phyloP scores from a whole-genome alignment of 2,888 invertebrate genomes.

The Epinotia ramella region DNA sequence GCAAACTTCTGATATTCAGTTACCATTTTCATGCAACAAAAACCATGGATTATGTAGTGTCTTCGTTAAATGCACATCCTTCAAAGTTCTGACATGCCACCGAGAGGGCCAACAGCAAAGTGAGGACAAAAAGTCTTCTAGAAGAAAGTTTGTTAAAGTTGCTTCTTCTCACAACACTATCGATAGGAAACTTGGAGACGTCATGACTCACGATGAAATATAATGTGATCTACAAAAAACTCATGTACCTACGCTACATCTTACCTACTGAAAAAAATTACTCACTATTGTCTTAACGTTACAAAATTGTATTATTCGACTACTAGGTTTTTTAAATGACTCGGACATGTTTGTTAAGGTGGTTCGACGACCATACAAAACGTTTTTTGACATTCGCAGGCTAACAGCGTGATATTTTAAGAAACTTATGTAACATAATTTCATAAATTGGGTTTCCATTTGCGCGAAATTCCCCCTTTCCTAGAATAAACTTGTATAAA shows the following conservation, averaged over 20 bases:
- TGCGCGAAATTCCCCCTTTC: too few species aligned
- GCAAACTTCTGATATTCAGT: not conserved
- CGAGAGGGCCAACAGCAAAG: constrained; percentile 13
- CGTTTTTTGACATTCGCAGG: too few species aligned
- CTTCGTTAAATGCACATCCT: constrained; percentile 10
- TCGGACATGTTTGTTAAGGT: too few species aligned
- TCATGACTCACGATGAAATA: not conserved
- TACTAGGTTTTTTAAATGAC: too few species aligned
- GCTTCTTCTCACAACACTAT: constrained; percentile 5
- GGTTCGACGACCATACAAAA: too few species aligned
- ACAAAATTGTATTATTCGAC: too few species aligned
- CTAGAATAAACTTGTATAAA: too few species aligned
- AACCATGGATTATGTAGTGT: not conserved
- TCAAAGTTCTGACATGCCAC: constrained; percentile 15
- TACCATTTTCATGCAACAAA: not conserved
- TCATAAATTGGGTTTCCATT: too few species aligned
- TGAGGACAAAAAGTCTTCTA: constrained; percentile 7
- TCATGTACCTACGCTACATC: not conserved
- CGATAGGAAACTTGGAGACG: not conserved
- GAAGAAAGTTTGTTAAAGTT: constrained; percentile 24
- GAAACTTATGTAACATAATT: too few species aligned
- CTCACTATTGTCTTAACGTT: too few species aligned
- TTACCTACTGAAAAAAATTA: too few species aligned
- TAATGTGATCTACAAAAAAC: not conserved
- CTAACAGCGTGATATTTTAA: too few species aligned